These are phyloP conservation scores for Xylota sylvarum DNA, from an alignment of 2,888 invertebrate species.

Conservation along the genomic window DNA sequence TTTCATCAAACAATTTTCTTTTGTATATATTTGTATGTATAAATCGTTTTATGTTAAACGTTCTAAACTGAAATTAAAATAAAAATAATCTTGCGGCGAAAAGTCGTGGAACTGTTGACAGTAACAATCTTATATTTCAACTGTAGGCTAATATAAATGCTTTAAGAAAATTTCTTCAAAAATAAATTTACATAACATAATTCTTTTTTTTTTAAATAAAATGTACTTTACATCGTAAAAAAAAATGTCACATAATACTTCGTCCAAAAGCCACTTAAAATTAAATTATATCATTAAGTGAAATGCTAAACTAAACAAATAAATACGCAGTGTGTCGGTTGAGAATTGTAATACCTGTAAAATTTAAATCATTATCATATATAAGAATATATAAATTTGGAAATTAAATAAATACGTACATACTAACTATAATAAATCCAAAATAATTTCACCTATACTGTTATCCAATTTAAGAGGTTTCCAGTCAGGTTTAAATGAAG, in stretches of 20 bases:
- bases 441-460: slow-evolving; percentile 75
- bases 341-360: neutral
- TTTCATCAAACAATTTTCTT: no score
- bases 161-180: neutral
- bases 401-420: neutral
- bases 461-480: slow-evolving; percentile 75
- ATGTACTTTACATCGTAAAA: neutral
- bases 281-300: neutral
- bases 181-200: neutral
- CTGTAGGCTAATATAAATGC: neutral
- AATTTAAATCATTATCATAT: neutral
- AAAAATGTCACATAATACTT: slow-evolving; percentile 1
- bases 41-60: no score
- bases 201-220: neutral
- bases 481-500: slow-evolving; percentile 60
- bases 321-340: neutral
- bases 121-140: neutral
- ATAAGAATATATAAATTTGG: neutral
- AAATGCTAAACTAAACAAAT: slow-evolving; percentile 4
- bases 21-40: no score
- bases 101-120: no score
- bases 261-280: slow-evolving; percentile 4
- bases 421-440: slow-evolving; percentile 73
- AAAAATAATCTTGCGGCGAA: no score
- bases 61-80: no score